A percentile compares a stretch with the other conserved stretches of the same genome.
Evolutionary conservation across 2,113 vertebrate genomes (phyloP).

Genomic region (Todiramphus saurophagus): DNA sequence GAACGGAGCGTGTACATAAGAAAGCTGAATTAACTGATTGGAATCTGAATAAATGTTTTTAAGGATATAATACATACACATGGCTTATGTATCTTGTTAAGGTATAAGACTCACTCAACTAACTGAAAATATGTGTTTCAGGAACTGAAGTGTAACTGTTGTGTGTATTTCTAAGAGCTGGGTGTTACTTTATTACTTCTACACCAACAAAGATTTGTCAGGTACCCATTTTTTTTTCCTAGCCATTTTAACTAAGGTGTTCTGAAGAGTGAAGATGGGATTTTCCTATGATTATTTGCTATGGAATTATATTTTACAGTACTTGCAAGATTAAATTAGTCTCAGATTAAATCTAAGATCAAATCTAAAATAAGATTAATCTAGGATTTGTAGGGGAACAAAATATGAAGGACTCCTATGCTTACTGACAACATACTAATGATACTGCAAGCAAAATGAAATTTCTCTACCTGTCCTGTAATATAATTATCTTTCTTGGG

Average conservation of each 20-base stretch:
- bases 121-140: background rate
- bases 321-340: background rate
- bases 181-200: background rate
- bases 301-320: background rate
- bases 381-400: background rate
- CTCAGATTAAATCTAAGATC: background rate
- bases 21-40: background rate
- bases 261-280: background rate
- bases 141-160: background rate
- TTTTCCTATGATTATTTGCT: background rate
- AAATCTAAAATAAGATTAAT: background rate
- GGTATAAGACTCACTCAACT: background rate
- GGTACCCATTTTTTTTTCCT: background rate
- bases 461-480: background rate
- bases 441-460: background rate
- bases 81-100: background rate
- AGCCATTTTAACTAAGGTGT: background rate
- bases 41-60: background rate
- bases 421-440: background rate
- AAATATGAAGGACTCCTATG: background rate
- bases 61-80: accelerated
- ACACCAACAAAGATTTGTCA: background rate
- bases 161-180: background rate
- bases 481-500: background rate
- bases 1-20: background rate